Evolutionary conservation across 2,888 invertebrate genomes (phyloP).

Genomic region (Acrobasis repandana): DNA sequence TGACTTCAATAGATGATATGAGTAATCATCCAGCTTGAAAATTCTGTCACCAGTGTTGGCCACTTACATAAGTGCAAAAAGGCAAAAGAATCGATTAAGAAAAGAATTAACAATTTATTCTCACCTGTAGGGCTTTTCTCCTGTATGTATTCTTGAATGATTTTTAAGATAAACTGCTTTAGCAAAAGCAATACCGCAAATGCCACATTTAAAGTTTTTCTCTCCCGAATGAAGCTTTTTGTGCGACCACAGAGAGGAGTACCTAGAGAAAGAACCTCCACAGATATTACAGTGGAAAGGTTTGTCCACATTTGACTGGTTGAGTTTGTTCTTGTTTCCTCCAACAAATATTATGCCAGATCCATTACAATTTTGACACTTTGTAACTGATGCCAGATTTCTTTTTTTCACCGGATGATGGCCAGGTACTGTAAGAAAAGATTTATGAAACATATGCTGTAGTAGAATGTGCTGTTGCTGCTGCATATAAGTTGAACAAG

Average conservation of each 20-base stretch:
- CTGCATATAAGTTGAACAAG: too few relatives aligned
- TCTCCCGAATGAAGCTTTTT: conserved; percentile 92
- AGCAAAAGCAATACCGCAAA: conserved; percentile 93
- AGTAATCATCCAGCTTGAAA: too few relatives aligned
- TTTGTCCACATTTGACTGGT: conserved; percentile 86
- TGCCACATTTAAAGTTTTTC: conserved; percentile 94
- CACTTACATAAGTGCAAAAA: too few relatives aligned
- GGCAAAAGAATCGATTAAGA: not conserved
- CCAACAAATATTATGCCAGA: conserved; percentile 93
- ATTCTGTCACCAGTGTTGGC: too few relatives aligned
- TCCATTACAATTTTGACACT: conserved; percentile 94
- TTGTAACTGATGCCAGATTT: conserved; percentile 91
- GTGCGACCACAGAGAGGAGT: conserved; percentile 94
- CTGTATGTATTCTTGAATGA: conserved; percentile 93
- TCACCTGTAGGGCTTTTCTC: conserved; percentile 83
- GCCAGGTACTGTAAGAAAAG: conserved; percentile 66
- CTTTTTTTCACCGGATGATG: conserved; percentile 92
- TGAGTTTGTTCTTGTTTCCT: conserved; percentile 84
- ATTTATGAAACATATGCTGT: not conserved
- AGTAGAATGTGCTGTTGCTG: too few relatives aligned
- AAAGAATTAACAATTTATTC: conserved; percentile 12
- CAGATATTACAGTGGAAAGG: conserved; percentile 95
- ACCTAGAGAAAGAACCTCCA: conserved; percentile 91
- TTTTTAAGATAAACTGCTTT: conserved; percentile 96
- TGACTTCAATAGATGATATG: too few relatives aligned